Evolutionary conservation across 2,888 invertebrate species (phyloP).

Genomic region (Tridacna crocea): DNA sequence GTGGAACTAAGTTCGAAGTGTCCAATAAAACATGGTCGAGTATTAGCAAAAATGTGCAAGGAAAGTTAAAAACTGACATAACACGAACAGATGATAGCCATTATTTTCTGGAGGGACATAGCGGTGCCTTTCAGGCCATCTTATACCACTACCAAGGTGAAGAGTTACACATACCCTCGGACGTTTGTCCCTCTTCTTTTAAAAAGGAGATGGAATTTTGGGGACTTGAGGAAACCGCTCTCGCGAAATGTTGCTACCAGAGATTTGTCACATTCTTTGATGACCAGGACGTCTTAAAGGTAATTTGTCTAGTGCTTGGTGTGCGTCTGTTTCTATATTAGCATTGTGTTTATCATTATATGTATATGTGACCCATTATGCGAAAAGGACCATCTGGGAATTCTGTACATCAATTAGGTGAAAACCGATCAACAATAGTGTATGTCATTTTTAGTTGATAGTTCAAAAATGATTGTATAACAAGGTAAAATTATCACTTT

Average conservation of each 20-base stretch:
- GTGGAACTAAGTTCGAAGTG: constrained; percentile 44
- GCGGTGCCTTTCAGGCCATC: constrained; percentile 41
- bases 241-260: constrained; percentile 65
- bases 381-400: too few relatives aligned
- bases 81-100: neutral
- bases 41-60: constrained; percentile 28
- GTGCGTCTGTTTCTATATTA: too few relatives aligned
- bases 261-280: constrained; percentile 58
- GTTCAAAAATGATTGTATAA: too few relatives aligned
- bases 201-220: constrained; percentile 63
- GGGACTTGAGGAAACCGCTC: constrained; percentile 46
- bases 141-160: constrained; percentile 45
- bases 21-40: constrained; percentile 31
- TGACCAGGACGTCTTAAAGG: constrained; percentile 52
- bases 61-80: constrained; percentile 5
- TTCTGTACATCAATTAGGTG: too few relatives aligned
- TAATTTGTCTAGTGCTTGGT: neutral
- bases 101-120: constrained; percentile 39
- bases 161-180: constrained; percentile 47
- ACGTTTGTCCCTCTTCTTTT: constrained; percentile 50
- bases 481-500: too few relatives aligned
- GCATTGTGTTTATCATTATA: too few relatives aligned
- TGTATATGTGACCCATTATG: too few relatives aligned
- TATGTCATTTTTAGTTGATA: too few relatives aligned
- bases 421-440: too few relatives aligned